Conservation (phyloP, 2,888 invertebrate species). For the Lypha dubia region DNA sequence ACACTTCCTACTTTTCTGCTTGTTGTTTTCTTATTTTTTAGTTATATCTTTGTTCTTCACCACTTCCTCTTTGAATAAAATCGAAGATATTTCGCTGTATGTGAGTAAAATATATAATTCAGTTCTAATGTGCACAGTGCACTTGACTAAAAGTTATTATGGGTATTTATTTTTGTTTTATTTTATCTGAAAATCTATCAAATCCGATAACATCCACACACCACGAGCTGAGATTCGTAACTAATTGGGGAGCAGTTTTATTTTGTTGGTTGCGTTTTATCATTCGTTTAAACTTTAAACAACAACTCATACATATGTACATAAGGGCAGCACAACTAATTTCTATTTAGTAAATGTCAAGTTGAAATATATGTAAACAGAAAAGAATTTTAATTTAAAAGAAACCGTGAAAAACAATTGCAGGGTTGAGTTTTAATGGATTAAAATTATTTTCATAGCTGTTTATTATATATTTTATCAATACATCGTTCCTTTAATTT, state of each 20-base stretch:
- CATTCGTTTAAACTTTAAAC: constrained; percentile 41
- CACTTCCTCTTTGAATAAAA: constrained; percentile 30
- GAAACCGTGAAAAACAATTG: constrained; percentile 40
- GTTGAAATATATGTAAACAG: constrained; percentile 48
- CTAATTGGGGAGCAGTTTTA: constrained; percentile 63
- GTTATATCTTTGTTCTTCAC: constrained; percentile 17
- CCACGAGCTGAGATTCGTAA: constrained; percentile 62
- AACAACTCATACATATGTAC: background rate
- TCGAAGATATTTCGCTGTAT: constrained; percentile 23
- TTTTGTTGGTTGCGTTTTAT: constrained; percentile 53
- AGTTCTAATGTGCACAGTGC: constrained; percentile 33
- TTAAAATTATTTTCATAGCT: background rate
- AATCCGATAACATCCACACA: constrained; percentile 21
- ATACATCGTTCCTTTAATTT: no score
- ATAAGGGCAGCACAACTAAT: constrained; percentile 47
- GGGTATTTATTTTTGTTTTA: background rate
- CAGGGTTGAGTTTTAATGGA: constrained; percentile 40
- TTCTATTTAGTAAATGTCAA: constrained; percentile 56
- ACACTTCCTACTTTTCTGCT: constrained; percentile 54
- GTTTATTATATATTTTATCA: background rate
- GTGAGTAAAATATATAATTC: constrained; percentile 16
- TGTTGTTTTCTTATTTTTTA: constrained; percentile 37
- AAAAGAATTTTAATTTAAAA: constrained; percentile 52
- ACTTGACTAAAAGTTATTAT: constrained; percentile 17
- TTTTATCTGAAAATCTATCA: background rate